Evolutionary conservation across 1,140 invertebrate species (phyloP), one percentile per base, ranked within the genome.

Genomic region (Listronotus bonariensis): DNA sequence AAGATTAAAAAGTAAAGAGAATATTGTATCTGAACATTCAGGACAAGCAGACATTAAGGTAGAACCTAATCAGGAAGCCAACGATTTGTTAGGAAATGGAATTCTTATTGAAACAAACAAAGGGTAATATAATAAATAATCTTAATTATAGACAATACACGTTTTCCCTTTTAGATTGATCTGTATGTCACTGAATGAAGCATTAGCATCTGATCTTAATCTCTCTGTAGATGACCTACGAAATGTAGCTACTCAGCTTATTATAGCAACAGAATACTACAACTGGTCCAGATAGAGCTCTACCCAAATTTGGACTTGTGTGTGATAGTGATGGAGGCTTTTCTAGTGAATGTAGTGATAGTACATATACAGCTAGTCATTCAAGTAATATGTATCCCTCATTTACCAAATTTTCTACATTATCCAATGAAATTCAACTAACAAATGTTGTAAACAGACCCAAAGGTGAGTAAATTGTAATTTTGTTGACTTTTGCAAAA

Each of bases 111-210:
- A 80, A 73, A 81, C 79, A 15, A 75, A 67, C 54, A 78, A 75
- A 73, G 79, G 80, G 80, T 80, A 68, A 70, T 70, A 18, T 36
- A 36, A 36, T 12, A 9, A 5, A 12, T 36, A 5, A 36, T 5
- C 8, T 9, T 51, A 17, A 46, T n/a, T 36, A 18, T 40, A n/a
- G 14, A 14, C 1, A 56, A 14, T 36, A 12, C 8, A 36, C 7
- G 1, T 36, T 34, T 40, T 52, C 31, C 60, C 58, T 76, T 79
- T 67, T 59, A 81, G 80, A 17, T 59, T 81, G 36, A 72, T 80
- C 36, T 80, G 79, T 71, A 76, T 81, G 72, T 77, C 80, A 1
- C 57, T 81, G 41, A 80, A 74, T 65, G 80, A 81, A 70, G 80
- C 79, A 15, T 58, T 81, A 56, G 74, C 76, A 17, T 76, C 76